phyloP scores from a whole-genome alignment of 2,113 vertebrate species.

The Phalacrocorax pelagicus region DNA sequence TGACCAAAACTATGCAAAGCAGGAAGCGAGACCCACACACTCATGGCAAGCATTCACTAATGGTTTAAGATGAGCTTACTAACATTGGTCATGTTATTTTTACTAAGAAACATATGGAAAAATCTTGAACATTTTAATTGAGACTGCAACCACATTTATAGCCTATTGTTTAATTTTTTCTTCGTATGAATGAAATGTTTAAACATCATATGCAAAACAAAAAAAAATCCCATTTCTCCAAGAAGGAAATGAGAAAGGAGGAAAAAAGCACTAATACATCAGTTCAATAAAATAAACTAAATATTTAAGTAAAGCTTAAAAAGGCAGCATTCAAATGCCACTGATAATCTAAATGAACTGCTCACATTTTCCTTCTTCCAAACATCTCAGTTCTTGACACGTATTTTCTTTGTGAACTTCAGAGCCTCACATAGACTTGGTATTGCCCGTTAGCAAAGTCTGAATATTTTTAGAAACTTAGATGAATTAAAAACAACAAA shows the following conservation, averaged over 20 bases:
- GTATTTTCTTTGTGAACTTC: background rate
- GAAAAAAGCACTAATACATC: background rate
- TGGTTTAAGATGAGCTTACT: background rate
- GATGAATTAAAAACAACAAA: background rate
- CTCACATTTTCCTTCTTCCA: background rate
- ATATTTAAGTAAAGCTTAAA: background rate
- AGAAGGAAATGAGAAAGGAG: background rate
- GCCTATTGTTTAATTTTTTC: background rate
- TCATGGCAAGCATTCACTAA: background rate
- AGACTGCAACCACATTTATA: background rate
- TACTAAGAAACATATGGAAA: background rate
- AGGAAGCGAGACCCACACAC: background rate
- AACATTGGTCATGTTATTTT: background rate
- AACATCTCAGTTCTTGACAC: background rate
- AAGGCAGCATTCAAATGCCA: background rate
- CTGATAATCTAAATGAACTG: background rate
- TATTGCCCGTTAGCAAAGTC: background rate
- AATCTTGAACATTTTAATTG: background rate
- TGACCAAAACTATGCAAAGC: background rate
- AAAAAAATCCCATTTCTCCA: background rate
- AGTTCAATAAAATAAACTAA: background rate
- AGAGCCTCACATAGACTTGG: background rate
- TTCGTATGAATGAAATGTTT: background rate
- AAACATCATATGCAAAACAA: background rate
- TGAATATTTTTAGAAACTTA: background rate